Evolutionary conservation across 64 coral and sea anemone genomes (phyloP), one percentile per base, ranked within the genome.

Genomic region (Porites australiensis): DNA sequence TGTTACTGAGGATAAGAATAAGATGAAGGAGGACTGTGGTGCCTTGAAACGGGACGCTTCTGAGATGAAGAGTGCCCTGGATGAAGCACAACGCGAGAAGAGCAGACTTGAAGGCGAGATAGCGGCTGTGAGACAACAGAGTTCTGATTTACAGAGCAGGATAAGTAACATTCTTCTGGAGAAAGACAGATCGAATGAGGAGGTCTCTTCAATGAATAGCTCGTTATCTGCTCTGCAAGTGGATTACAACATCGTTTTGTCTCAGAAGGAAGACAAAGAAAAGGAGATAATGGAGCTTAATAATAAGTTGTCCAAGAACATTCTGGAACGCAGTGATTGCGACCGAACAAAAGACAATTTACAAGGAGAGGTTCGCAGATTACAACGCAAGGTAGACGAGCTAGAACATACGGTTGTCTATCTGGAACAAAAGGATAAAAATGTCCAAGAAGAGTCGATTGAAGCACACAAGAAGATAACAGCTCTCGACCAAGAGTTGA

Each of bases 401-500:
- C 16, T 98, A 27, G 76, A 98, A 54, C 89, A 88, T 12, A 90
- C 65, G 9, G 47, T 98, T 44, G 79, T 11, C 15, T 77, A 82
- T 61, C 54, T 94, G 7, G 86, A 98, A 43, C 68, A 91, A 49
- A 91, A 89, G 77, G 77, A 89, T n/a, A 87, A 88, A 59, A 80
- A 87, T 15, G 82, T 93, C 44, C 88, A 94, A 57, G 70, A 21
- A 71, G 95, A 94, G 55, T 71, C 94, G 13, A 58, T 98, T 8
- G 93, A 90, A 9, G 65, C 95, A 58, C 72, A 64, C 59, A 94
- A 81, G 44, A 89, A 76, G 12, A 77, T 79, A 51, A 77, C 95
- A 70, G 60, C 88, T 45, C 54, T 98, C 23, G 92, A 94, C 72
- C 95, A 98, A 80, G 95, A 98, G 15, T 50, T 98, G 13, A 72